These are phyloP conservation scores for Planococcus citri DNA, from an alignment of 1,140 invertebrate genomes.

Conservation along the genomic window DNA sequence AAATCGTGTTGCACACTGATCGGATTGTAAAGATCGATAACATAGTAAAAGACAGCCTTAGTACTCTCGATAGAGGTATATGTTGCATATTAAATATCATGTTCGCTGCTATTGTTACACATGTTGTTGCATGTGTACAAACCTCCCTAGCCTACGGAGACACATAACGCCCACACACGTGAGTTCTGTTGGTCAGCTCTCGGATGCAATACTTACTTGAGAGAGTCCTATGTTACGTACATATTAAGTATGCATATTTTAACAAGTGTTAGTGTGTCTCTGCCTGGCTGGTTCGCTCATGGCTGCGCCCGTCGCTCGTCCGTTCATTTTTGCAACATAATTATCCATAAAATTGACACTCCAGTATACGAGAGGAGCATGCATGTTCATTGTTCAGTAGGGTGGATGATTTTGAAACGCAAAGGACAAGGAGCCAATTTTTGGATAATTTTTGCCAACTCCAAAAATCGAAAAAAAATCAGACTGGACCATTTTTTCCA, in stretches of 20 bases:
- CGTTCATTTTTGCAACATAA: constrained; percentile 15
- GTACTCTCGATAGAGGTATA: neutral
- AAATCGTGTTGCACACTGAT: constrained; percentile 11
- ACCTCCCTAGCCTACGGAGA: constrained; percentile 17
- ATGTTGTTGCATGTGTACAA: constrained; percentile 19
- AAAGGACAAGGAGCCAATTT: too few relatives aligned
- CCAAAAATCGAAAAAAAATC: too few relatives aligned
- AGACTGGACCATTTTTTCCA: too few relatives aligned
- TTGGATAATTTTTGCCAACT: too few relatives aligned
- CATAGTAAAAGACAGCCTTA: neutral
- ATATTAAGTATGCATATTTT: neutral
- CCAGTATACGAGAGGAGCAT: too few relatives aligned
- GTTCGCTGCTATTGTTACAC: constrained; percentile 19
- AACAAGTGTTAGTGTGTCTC: constrained; percentile 16
- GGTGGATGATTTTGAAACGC: too few relatives aligned
- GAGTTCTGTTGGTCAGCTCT: too few relatives aligned
- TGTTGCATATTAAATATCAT: constrained; percentile 20
- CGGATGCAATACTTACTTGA: neutral
- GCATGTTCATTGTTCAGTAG: too few relatives aligned
- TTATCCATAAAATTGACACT: too few relatives aligned
- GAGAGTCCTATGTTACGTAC: too few relatives aligned
- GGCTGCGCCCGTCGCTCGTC: too few relatives aligned
- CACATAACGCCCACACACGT: constrained; percentile 8
- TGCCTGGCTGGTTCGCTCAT: too few relatives aligned
- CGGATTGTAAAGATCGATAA: constrained; percentile 10